These are phyloP conservation scores for Epinotia brunnichana DNA, from an alignment of 2,888 invertebrate genomes.

Conservation along the genomic window DNA sequence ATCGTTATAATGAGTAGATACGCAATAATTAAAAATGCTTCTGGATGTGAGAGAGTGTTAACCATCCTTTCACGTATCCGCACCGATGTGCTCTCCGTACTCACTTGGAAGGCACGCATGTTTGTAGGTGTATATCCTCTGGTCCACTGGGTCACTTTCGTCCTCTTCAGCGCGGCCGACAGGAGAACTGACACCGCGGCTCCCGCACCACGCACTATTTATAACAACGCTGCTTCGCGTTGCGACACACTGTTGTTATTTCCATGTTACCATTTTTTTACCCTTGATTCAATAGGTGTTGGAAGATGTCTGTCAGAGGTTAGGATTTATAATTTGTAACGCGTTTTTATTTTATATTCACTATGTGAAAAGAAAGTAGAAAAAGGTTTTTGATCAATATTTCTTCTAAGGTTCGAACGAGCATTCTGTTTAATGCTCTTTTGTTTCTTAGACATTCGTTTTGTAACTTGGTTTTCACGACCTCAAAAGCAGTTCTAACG, in stretches of 20 bases:
- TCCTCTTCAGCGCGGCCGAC: constrained; percentile 78
- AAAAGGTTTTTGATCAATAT: no score
- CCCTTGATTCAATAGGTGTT: constrained; percentile 4
- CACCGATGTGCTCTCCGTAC: constrained; percentile 49
- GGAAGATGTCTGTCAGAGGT: background rate
- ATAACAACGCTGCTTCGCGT: constrained; percentile 61
- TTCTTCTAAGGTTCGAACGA: no score
- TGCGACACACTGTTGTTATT: constrained; percentile 58
- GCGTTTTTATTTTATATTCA: no score
- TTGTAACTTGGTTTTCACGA: no score
- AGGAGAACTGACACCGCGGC: constrained; percentile 80
- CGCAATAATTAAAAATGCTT: no score
- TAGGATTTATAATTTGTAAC: background rate
- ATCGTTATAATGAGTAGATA: no score
- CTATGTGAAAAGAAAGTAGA: no score
- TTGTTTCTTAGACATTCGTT: no score
- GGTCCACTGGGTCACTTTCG: constrained; percentile 71
- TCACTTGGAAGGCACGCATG: constrained; percentile 80
- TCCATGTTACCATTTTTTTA: constrained; percentile 17
- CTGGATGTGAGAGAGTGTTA: background rate
- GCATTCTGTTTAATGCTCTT: no score
- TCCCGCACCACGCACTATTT: constrained; percentile 64
- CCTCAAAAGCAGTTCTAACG: no score
- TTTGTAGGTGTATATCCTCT: constrained; percentile 49
- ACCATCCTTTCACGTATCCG: background rate